Base-by-base conservation (phyloP, 2,113 vertebrate species). In the Panthera leo region DNA sequence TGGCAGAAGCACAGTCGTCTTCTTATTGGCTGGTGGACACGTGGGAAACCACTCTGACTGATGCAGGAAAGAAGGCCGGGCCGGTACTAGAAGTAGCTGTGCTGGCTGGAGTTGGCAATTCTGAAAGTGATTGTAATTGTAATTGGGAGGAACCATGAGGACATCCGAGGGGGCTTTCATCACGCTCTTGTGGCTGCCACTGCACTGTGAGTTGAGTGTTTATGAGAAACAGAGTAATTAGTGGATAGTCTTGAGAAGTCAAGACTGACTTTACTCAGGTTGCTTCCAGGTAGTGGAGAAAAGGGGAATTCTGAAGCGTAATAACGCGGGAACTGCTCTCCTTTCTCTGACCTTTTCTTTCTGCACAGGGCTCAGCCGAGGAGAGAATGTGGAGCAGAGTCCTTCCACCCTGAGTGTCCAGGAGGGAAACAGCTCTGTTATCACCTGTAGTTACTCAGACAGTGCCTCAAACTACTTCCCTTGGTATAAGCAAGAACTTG, bases 401-500 rank as follows among this genome's bases (percentile, higher is more conserved):
- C 82, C 63, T 79, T n/a, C 42, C 3, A n/a, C 5, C 18, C 63
- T 93, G 89, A 84, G 9, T 19, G 48, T 85, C 70, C 78, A 58
- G 82, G 82, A 93, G 27, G 94, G 94, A 82, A 39, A 63, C 15
- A 39, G 25, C 3, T 11, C 36, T 90, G n/a, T 63, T 31, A 91
- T 91, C 70, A 88, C 19, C 80, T 93, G 89, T 7, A 65, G 53
- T 51, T 97, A 94, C 7, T 75, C 97, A 36, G 63, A 94, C 31
- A 76, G 13, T 12, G 0, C 0, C 55, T 58, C 19, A 58, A 0
- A 7, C 19, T 58, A 58, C 55, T 58, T 58, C 61, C 75, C 5
- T 18, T 98, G 97, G 94, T 98, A 97, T 61, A 97, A 97, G 5
- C 78, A 97, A 82, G 95, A 97, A 91, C 7, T 55, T 84, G 89